phyloP scores from a whole-genome alignment of 2,113 vertebrate species.

The Phocoena phocoena region DNA sequence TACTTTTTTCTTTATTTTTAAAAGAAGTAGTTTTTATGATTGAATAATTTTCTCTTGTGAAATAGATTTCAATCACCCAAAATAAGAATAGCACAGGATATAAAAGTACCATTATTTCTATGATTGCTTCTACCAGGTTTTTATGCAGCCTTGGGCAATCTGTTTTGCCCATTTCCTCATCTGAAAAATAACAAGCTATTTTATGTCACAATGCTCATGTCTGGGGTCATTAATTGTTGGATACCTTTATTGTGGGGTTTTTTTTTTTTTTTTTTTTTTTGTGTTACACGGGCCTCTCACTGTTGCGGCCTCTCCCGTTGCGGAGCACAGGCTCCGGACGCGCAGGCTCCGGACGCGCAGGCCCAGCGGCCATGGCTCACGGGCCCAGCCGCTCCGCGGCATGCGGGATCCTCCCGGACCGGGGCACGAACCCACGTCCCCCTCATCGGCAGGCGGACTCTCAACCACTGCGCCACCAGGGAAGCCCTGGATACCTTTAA shows the following conservation, averaged over 20 bases:
- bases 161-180: constrained; percentile 13
- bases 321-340: no score
- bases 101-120: constrained; percentile 9
- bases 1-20: constrained; percentile 12
- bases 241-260: no score
- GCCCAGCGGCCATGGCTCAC: no score
- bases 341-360: no score
- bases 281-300: no score
- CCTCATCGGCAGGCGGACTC: no score
- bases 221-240: neutral
- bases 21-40: neutral
- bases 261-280: no score
- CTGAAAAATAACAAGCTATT: constrained; percentile 12
- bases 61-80: constrained; percentile 2
- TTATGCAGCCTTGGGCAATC: neutral
- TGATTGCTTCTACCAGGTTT: neutral
- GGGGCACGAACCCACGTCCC: no score
- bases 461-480: no score
- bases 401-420: no score
- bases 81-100: constrained; percentile 28
- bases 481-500: constrained; percentile 6
- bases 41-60: constrained; percentile 9
- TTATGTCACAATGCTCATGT: neutral
- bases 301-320: no score
- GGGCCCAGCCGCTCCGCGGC: no score